Conservation (phyloP, 2,113 vertebrate genomes). For the Natator depressus region DNA sequence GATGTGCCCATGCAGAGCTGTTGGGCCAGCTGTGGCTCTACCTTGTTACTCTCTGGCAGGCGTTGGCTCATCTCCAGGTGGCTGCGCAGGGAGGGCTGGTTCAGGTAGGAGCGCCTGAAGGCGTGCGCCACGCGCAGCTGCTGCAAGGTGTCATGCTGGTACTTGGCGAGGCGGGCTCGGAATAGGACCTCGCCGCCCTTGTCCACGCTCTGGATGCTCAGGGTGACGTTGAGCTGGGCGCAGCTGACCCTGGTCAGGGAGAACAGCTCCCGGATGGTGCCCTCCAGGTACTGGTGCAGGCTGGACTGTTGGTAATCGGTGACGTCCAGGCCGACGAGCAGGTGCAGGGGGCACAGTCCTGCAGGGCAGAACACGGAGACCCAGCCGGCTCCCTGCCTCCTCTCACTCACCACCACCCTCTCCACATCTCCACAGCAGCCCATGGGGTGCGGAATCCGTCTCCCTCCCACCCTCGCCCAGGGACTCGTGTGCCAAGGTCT, state of each 20-base stretch:
- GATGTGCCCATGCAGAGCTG: neutral
- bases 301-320: neutral
- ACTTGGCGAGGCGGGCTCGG: neutral
- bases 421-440: neutral
- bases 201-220: neutral
- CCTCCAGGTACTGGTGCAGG: neutral
- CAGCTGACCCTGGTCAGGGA: neutral
- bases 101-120: neutral
- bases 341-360: neutral
- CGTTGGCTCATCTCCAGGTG: neutral
- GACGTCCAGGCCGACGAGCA: neutral
- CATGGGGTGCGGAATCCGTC: neutral
- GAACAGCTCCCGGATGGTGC: neutral
- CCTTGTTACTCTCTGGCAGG: accelerated
- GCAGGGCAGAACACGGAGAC: accelerated
- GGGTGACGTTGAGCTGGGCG: accelerated
- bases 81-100: neutral
- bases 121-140: neutral
- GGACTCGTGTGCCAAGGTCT: neutral
- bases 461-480: neutral
- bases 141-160: neutral
- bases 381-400: neutral
- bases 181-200: accelerated
- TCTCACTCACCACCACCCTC: neutral
- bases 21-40: neutral